These are phyloP conservation scores for Aptenodytes patagonicus DNA, from an alignment of 2,113 vertebrate genomes.

Conservation along the genomic window DNA sequence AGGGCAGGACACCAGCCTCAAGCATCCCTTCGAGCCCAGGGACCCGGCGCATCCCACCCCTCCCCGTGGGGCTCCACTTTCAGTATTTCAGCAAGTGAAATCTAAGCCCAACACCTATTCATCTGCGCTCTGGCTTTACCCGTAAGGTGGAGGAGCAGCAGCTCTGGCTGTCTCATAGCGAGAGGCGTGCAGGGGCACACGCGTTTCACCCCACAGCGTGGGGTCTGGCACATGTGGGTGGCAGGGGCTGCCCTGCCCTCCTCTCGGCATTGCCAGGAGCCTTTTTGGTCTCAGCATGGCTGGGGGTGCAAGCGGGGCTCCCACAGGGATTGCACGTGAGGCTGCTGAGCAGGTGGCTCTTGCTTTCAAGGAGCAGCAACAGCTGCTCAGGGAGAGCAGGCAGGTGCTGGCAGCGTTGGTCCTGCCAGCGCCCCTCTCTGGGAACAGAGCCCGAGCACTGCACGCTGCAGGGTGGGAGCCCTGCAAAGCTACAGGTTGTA, in stretches of 20 bases:
- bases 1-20: not conserved
- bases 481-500: fast-evolving
- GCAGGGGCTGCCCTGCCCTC: not conserved
- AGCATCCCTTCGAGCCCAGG: not conserved
- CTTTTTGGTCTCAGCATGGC: not conserved
- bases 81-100: not conserved
- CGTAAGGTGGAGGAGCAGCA: not conserved
- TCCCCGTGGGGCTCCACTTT: not conserved
- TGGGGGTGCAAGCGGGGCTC: fast-evolving
- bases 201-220: fast-evolving
- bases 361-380: not conserved
- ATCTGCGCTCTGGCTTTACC: not conserved
- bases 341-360: fast-evolving
- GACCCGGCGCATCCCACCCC: not conserved
- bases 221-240: not conserved
- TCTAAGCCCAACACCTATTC: not conserved
- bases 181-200: fast-evolving
- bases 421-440: fast-evolving
- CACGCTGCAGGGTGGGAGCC: not conserved
- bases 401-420: not conserved
- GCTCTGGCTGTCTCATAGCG: not conserved
- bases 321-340: fast-evolving
- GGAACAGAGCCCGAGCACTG: not conserved
- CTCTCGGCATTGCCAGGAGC: not conserved
- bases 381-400: fast-evolving